Base-by-base conservation (phyloP, 2,113 vertebrate species). In the Siniperca chuatsi region DNA sequence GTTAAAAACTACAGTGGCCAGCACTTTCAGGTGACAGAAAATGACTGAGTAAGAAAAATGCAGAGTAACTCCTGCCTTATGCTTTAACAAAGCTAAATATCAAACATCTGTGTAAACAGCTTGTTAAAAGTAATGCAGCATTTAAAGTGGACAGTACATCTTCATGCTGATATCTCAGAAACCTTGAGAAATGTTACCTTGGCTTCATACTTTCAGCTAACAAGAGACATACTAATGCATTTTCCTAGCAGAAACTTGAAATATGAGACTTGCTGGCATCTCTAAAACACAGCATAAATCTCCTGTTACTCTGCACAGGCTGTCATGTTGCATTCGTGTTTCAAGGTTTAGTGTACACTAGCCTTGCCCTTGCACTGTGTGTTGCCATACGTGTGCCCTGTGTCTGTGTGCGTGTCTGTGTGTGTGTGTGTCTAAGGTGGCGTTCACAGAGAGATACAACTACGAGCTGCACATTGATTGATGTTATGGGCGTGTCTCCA, bases 351-450 rank as follows among this genome's bases (percentile, higher is more conserved):
- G 9, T 29, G 37, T 10, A 13, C 62, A 25, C 1, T 8, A 33
- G 50, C 65, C 67, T 20, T 0, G 66, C n/a, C 54, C 52, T 25
- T 25, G 25, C 25, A 8, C 71, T 40, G n/a, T 55, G 29, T 13
- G 48, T 23, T 7, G 2, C 3, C 15, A n/a, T 25, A 29, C 8
- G 16, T 46, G 15, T 42, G 20, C 60, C 12, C 5, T 37, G 3
- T 37, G 35, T 37, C 29, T 69, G 23, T 57, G 12, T 61, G 67
- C 66, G 78, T 78, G 75, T 74, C 16, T 37, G 35, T 37, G 44
- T 69, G 23, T 65, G 23, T 65, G 67, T 72, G 78, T 78, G 75
- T 74, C 16, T 9, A 71, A 62, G 69, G 60, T 18, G 33, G 44
- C 6, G 7, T 42, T 54, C 29, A 37, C 64, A 40, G 23, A 67